Conservation (phyloP, 2,113 vertebrate genomes). For the Haemorhous mexicanus region DNA sequence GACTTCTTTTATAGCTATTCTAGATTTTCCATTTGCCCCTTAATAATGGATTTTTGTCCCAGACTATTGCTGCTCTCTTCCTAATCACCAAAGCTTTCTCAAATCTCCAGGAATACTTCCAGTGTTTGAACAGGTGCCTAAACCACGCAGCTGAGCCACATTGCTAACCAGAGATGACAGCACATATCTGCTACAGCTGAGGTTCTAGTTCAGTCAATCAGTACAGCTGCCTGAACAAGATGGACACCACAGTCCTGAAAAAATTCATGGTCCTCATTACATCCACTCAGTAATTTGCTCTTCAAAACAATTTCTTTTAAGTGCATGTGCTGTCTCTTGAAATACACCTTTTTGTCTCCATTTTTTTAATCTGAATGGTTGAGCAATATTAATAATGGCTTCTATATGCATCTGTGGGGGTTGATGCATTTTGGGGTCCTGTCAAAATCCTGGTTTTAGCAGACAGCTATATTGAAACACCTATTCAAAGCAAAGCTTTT, state of each 20-base stretch:
- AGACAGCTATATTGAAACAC: neutral
- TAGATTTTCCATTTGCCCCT: neutral
- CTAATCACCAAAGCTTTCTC: neutral
- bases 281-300: neutral
- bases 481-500: neutral
- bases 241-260: neutral
- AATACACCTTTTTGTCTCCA: neutral
- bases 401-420: neutral
- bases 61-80: neutral
- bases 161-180: neutral
- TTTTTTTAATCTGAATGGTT: neutral
- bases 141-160: neutral
- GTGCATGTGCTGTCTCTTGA: neutral
- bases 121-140: accelerated
- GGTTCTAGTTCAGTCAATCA: neutral
- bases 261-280: neutral
- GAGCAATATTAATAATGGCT: neutral
- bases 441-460: neutral
- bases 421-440: neutral
- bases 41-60: neutral
- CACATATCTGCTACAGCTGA: neutral
- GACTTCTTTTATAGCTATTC: neutral
- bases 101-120: neutral
- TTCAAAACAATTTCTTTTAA: neutral
- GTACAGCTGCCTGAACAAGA: neutral